phyloP scores from a whole-genome alignment of 2,888 invertebrate species.

The Drosophila recens region DNA sequence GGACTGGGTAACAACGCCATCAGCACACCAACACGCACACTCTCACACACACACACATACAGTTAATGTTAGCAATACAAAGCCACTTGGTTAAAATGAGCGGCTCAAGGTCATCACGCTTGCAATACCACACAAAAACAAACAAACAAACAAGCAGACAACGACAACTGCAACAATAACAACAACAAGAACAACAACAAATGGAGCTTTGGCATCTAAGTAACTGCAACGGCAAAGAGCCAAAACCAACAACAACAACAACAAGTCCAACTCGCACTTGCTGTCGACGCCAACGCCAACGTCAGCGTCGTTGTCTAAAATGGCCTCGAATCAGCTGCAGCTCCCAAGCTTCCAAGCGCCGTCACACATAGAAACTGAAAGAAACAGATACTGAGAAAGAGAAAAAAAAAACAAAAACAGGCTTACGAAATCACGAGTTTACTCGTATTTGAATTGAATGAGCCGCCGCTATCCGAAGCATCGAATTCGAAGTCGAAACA shows the following conservation, averaged over 20 bases:
- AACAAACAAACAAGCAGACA: constrained; percentile 44
- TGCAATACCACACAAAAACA: constrained; percentile 70
- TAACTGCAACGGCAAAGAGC: constrained; percentile 68
- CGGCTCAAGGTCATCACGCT: constrained; percentile 81
- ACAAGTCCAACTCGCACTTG: constrained; percentile 64
- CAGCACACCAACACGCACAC: constrained; percentile 19
- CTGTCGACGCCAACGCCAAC: constrained; percentile 53
- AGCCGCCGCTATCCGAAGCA: constrained; percentile 46
- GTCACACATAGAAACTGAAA: constrained; percentile 20
- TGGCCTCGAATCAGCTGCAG: constrained; percentile 77
- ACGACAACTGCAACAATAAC: constrained; percentile 33
- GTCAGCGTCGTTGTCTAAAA: constrained; percentile 52
- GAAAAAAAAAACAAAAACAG: constrained; percentile 65
- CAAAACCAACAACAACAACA: constrained; percentile 30
- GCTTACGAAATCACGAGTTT: constrained; percentile 79
- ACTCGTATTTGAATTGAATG: constrained; percentile 76
- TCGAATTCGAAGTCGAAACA: constrained; percentile 39
- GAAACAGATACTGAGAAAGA: constrained; percentile 21
- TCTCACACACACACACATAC: constrained; percentile 29
- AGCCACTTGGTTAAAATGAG: constrained; percentile 76
- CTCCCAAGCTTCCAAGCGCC: constrained; percentile 42
- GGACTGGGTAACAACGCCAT: constrained; percentile 64
- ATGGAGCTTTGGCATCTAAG: constrained; percentile 57
- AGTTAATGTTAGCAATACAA: constrained; percentile 45
- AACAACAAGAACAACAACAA: constrained; percentile 44